Conservation (phyloP, 2,113 vertebrate species). For the Charina bottae region DNA sequence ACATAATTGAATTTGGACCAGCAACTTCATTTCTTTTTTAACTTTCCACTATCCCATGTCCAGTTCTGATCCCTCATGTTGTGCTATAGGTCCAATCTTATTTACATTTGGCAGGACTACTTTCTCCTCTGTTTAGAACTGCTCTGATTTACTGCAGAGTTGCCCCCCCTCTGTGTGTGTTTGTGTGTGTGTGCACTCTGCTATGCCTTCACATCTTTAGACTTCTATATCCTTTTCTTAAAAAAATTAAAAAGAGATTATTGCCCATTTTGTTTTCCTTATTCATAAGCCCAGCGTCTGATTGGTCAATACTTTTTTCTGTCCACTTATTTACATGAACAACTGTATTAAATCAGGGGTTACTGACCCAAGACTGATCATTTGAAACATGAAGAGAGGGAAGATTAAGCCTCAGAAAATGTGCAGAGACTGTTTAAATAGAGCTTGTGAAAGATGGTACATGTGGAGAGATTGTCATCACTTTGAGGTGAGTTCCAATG, state of each 20-base stretch:
- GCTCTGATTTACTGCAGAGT: neutral
- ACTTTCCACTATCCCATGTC: neutral
- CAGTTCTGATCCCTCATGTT: neutral
- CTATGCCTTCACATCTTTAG: neutral
- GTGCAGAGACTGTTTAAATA: neutral
- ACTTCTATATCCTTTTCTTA: neutral
- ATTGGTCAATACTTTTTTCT: neutral
- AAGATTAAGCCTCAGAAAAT: neutral
- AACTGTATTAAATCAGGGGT: neutral
- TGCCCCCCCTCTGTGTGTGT: fast-evolving
- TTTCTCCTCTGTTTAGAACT: neutral
- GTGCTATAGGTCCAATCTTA: neutral
- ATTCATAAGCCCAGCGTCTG: neutral
- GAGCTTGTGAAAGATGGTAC: neutral
- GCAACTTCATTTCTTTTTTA: neutral
- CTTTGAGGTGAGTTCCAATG: neutral
- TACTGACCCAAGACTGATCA: neutral
- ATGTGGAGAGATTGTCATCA: neutral
- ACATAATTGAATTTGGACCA: neutral
- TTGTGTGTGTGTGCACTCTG: neutral
- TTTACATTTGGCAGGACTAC: neutral
- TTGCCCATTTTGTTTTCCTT: neutral
- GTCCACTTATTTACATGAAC: neutral
- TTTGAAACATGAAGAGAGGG: neutral
- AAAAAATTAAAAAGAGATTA: neutral